These are phyloP conservation scores for Prochilodus magdalenae DNA, from an alignment of 2,113 vertebrate genomes.

Conservation along the genomic window DNA sequence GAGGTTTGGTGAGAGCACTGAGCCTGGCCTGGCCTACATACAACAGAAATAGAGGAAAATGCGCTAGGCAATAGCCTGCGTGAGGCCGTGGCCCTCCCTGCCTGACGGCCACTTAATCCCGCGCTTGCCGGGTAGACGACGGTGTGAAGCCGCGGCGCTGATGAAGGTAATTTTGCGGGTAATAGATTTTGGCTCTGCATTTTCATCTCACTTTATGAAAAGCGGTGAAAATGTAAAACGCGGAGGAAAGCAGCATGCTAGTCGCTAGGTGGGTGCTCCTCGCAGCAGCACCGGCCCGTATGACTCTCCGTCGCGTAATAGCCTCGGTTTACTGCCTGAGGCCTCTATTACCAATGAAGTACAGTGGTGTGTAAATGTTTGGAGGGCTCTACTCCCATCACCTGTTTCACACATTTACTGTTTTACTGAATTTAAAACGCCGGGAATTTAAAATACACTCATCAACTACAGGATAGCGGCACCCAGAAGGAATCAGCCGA, in stretches of 20 bases:
- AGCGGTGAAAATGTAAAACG: neutral
- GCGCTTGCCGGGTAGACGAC: neutral
- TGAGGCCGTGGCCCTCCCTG: neutral
- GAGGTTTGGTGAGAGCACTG: neutral
- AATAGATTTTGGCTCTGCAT: neutral
- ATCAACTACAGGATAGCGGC: no score
- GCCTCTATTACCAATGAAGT: no score
- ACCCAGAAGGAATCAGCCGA: no score
- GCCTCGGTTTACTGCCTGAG: no score
- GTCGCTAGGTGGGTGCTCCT: neutral
- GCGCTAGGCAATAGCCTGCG: neutral
- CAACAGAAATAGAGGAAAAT: neutral
- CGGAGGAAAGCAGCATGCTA: neutral
- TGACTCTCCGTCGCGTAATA: neutral
- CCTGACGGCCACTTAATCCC: neutral
- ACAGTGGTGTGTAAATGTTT: no score
- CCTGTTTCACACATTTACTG: no score
- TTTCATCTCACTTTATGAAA: neutral
- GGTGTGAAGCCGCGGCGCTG: neutral
- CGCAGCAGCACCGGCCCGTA: no score
- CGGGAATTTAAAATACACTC: no score
- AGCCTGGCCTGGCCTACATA: neutral
- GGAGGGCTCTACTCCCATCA: no score
- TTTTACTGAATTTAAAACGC: no score
- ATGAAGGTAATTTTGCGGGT: neutral